Percentiles rank a stretch among this genome's conserved stretches.
Evolutionary conservation across 37 sponge, comb jelly and placozoan genomes (phyloP).

Genomic region (Mnemiopsis leidyi): DNA sequence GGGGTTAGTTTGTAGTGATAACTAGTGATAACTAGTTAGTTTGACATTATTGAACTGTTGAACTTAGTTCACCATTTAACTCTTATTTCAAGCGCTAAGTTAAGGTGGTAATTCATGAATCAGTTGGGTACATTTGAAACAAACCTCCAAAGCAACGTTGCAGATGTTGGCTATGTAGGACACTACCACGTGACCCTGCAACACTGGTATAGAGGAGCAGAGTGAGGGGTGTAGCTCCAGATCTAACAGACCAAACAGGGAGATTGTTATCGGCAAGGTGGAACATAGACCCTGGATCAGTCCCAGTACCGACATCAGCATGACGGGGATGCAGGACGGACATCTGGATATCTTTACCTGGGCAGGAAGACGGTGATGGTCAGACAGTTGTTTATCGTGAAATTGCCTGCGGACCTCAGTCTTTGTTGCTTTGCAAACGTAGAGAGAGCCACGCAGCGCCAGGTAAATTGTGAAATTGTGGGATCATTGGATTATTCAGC

Average conservation of each 20-base stretch:
- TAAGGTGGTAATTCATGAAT: too few species aligned
- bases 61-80: too few species aligned
- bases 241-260: not conserved
- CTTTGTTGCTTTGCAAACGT: too few species aligned
- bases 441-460: too few species aligned
- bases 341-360: conserved; percentile 32
- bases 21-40: too few species aligned
- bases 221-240: not conserved
- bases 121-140: too few species aligned
- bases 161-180: not conserved
- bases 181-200: not conserved
- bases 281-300: not conserved
- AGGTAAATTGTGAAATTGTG: not conserved
- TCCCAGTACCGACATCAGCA: not conserved
- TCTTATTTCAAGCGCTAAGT: too few species aligned
- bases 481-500: not conserved
- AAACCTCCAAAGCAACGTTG: not conserved
- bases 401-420: too few species aligned
- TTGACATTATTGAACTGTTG: too few species aligned
- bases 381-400: not conserved
- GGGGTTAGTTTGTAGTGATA: not conserved
- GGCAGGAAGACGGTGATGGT: too few species aligned
- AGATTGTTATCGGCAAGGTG: not conserved
- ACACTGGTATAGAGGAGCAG: not conserved
- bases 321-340: not conserved